phyloP scores from a whole-genome alignment of 2,113 vertebrate species.

The Pipa parva region DNA sequence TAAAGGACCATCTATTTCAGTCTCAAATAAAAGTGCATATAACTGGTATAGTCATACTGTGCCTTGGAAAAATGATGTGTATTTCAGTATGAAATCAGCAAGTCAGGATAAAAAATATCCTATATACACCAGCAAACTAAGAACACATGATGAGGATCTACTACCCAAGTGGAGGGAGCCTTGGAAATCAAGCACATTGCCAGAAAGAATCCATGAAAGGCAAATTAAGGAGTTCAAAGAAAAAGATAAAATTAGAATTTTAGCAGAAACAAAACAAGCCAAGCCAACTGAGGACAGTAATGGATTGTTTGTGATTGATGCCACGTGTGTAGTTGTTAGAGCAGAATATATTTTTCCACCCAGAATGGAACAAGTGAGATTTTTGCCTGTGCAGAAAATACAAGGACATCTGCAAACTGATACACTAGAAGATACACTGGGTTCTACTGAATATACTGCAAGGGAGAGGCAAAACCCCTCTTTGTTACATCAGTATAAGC shows the following conservation, averaged over 20 bases:
- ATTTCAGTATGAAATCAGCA: slow-evolving; percentile 1
- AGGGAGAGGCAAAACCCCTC: not conserved
- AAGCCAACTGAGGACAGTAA: slow-evolving; percentile 20
- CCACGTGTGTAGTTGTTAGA: slow-evolving; percentile 77
- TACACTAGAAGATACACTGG: not conserved
- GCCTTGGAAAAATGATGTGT: slow-evolving; percentile 37
- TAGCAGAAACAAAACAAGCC: not conserved
- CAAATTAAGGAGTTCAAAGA: not conserved
- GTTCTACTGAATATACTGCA: not conserved
- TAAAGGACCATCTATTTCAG: no score
- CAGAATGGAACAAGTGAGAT: slow-evolving; percentile 64
- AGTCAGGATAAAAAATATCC: not conserved
- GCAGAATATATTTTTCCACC: slow-evolving; percentile 73
- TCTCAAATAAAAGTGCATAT: not conserved
- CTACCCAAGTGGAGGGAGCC: slow-evolving; percentile 16
- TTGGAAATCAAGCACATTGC: slow-evolving; percentile 20
- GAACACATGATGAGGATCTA: not conserved
- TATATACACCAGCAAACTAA: not conserved
- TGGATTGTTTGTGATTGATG: slow-evolving; percentile 74
- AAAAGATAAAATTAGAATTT: not conserved
- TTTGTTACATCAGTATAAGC: not conserved
- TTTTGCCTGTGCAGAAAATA: slow-evolving; percentile 36
- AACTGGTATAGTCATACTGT: slow-evolving; percentile 44
- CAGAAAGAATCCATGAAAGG: slow-evolving; percentile 3
- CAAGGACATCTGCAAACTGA: no score